Conservation (phyloP, 2,797 vertebrate species). For the Kryptopterus vitreolus region DNA sequence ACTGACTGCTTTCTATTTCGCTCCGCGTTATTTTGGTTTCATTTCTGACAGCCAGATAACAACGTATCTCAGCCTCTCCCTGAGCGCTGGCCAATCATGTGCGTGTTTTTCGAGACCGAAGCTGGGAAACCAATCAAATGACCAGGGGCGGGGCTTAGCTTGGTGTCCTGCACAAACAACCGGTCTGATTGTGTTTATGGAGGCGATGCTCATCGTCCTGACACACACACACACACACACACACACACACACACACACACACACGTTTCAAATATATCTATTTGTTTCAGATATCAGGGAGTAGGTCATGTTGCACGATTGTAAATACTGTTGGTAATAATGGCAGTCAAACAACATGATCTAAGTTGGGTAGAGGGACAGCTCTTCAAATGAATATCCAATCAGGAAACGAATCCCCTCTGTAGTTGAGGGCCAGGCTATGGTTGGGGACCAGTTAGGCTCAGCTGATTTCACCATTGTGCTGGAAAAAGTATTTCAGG, state of each 20-base stretch:
- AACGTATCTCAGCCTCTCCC: background rate
- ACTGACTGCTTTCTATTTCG: conserved; percentile 17
- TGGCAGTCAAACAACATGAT: too few species aligned
- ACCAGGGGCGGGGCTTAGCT: conserved; percentile 1
- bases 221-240: background rate
- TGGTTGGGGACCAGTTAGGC: too few species aligned
- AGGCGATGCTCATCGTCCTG: background rate
- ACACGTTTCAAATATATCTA: background rate
- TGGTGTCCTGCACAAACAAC: background rate
- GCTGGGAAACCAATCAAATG: conserved; percentile 12
- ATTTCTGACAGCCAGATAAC: conserved; percentile 33
- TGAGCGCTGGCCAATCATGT: conserved; percentile 24
- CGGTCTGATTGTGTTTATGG: conserved; percentile 1
- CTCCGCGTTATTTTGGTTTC: conserved; percentile 40
- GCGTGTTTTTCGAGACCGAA: background rate
- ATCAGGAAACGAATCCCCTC: too few species aligned
- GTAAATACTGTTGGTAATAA: too few species aligned
- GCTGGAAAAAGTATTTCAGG: too few species aligned
- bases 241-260: background rate
- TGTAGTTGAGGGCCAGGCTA: too few species aligned
- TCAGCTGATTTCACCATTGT: too few species aligned
- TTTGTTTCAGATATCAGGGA: too few species aligned
- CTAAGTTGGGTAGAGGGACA: too few species aligned
- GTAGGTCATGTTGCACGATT: too few species aligned
- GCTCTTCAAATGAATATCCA: too few species aligned